Conservation (phyloP, 2,797 vertebrate genomes). For the Platyrinchus mystaceus region DNA sequence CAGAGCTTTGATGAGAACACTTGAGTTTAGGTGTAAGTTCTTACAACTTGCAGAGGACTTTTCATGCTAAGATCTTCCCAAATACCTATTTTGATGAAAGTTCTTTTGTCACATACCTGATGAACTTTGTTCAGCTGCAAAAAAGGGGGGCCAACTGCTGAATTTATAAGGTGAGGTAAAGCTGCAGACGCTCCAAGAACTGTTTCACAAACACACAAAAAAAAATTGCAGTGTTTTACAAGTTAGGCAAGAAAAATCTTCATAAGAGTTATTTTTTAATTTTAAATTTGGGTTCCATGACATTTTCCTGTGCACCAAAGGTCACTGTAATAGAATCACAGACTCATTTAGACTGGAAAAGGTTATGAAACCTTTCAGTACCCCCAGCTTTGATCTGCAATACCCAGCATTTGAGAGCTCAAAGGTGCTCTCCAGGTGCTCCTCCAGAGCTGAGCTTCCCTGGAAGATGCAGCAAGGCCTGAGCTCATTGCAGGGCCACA, state of each 20-base stretch:
- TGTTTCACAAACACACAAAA: conserved; percentile 52
- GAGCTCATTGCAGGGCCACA: not conserved
- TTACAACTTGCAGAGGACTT: not conserved
- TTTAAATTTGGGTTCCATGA: not conserved
- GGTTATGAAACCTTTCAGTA: not conserved
- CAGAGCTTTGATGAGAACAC: not conserved
- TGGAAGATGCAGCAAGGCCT: not conserved
- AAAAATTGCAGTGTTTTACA: not conserved
- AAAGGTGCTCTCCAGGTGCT: not conserved
- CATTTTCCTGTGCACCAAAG: not conserved
- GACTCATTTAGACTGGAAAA: not conserved
- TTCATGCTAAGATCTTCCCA: not conserved
- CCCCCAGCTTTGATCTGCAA: not conserved
- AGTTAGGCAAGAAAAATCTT: not conserved
- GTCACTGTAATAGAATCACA: not conserved
- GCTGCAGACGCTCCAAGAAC: conserved; percentile 72
- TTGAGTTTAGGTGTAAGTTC: not conserved
- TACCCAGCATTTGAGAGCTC: not conserved
- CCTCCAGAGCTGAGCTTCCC: not conserved
- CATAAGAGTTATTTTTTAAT: not conserved
- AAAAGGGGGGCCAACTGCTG: conserved; percentile 86
- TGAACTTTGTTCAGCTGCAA: conserved; percentile 91
- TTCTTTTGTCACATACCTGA: conserved; percentile 79
- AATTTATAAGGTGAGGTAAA: conserved; percentile 73
- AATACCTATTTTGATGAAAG: not conserved